phyloP scores from a whole-genome alignment of 2,888 invertebrate genomes.

The Nomada ruficornis region DNA sequence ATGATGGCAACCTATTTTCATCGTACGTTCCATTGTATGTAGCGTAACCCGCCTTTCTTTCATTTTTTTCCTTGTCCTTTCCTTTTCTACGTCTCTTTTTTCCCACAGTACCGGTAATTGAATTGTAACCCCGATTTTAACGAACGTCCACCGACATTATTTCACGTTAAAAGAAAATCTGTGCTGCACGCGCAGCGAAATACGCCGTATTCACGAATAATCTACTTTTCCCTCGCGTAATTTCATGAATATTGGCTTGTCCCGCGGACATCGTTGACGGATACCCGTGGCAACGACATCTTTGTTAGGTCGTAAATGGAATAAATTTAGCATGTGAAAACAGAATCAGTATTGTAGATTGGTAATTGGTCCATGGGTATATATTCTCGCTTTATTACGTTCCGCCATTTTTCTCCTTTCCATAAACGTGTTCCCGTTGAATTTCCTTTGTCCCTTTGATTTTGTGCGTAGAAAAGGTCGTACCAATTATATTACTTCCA shows the following conservation, averaged over 20 bases:
- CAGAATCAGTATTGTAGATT: neutral
- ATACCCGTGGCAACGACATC: neutral
- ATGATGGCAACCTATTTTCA: conserved; percentile 60
- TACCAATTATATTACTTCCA: neutral
- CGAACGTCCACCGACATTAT: conserved; percentile 54
- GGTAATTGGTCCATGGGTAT: neutral
- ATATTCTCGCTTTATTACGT: neutral
- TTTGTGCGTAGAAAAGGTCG: neutral
- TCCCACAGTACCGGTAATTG: conserved; percentile 43
- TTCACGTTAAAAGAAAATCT: conserved; percentile 51
- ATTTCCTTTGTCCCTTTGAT: neutral
- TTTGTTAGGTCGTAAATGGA: conserved; percentile 8
- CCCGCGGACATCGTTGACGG: neutral
- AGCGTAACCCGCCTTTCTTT: conserved; percentile 4
- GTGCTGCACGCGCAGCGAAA: conserved; percentile 13
- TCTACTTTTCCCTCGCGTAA: conserved; percentile 20
- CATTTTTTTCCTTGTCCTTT: neutral
- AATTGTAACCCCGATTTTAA: conserved; percentile 65
- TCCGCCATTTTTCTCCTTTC: neutral
- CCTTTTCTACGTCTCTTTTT: neutral
- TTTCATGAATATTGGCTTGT: conserved; percentile 40
- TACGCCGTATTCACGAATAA: conserved; percentile 27
- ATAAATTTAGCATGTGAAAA: conserved; percentile 16
- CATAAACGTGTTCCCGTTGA: neutral
- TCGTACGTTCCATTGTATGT: conserved; percentile 34